Evolutionary conservation across 2,888 invertebrate species (phyloP).

Genomic region (Stratiomys singularior): DNA sequence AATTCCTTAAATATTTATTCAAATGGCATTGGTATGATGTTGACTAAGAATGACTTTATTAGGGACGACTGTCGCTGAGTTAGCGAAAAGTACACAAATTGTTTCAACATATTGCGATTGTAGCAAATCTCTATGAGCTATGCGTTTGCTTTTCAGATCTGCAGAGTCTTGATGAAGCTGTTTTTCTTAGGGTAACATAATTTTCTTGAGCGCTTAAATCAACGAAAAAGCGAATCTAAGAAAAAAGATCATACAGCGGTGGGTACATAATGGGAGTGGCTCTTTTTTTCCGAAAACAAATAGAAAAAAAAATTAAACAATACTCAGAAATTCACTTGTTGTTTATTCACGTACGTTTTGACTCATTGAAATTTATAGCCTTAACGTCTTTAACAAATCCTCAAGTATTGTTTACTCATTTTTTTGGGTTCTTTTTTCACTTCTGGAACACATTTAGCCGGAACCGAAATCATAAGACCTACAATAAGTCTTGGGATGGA

Average conservation of each 20-base stretch:
- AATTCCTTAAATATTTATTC: conserved; percentile 43
- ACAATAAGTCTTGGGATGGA: too few species aligned
- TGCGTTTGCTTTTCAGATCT: neutral
- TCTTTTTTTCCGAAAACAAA: neutral
- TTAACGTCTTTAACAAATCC: neutral
- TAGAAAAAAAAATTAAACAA: neutral
- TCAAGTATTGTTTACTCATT: conserved; percentile 19
- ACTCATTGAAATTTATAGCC: conserved; percentile 17
- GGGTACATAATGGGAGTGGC: conserved; percentile 2
- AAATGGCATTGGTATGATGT: conserved; percentile 5
- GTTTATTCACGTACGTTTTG: conserved; percentile 20
- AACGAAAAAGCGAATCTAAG: neutral
- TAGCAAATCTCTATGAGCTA: neutral
- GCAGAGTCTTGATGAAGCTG: neutral
- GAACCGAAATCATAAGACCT: too few species aligned
- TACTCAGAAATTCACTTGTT: conserved; percentile 15
- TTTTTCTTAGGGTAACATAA: neutral
- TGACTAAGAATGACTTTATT: neutral
- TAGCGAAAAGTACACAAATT: neutral
- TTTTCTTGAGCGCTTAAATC: neutral
- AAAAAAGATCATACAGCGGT: neutral
- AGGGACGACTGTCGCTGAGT: neutral
- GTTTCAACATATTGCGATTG: neutral
- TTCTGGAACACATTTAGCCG: too few species aligned
- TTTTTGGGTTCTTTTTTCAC: neutral